Percentiles rank a stretch among this genome's conserved stretches.
Conservation (phyloP, 92 coral and sea anemone species). For the Chrysogorgia sp. region DNA sequence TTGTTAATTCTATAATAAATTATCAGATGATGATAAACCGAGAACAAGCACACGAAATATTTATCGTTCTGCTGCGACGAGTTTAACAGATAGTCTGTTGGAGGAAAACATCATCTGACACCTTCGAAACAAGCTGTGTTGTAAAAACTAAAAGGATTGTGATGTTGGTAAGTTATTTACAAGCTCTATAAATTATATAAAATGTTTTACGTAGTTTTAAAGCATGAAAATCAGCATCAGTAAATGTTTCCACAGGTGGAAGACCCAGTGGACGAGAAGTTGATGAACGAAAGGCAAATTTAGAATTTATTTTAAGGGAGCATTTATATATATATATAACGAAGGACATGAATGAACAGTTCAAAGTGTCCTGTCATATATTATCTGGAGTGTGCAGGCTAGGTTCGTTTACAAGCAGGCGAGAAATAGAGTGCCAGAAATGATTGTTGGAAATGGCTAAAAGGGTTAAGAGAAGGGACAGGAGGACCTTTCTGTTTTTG, state of each 20-base stretch:
- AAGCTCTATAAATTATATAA: too few relatives aligned
- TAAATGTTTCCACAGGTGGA: too few relatives aligned
- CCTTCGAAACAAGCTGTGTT: constrained; percentile 4
- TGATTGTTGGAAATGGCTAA: too few relatives aligned
- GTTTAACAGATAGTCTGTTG: background rate
- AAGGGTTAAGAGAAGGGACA: too few relatives aligned
- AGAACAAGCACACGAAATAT: background rate
- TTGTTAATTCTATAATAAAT: background rate
- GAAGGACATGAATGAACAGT: constrained; percentile 32
- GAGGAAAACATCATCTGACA: constrained; percentile 3
- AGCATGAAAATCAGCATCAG: too few relatives aligned
- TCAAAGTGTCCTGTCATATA: constrained; percentile 41
- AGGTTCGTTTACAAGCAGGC: too few relatives aligned
- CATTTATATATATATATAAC: constrained; percentile 21
- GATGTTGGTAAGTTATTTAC: too few relatives aligned
- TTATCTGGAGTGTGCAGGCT: too few relatives aligned
- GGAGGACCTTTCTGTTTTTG: too few relatives aligned
- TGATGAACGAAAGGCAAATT: constrained; percentile 12
- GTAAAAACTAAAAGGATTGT: background rate
- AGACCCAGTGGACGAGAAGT: constrained; percentile 47
- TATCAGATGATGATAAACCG: background rate
- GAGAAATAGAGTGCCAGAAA: too few relatives aligned
- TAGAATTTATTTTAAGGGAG: constrained; percentile 24
- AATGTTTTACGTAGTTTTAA: background rate
- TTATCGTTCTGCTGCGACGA: background rate